Percentiles rank a stretch among this genome's conserved stretches.
These are phyloP conservation scores for Myoxocephalus aenaeus DNA, from an alignment of 2,797 vertebrate species.

Conservation along the genomic window DNA sequence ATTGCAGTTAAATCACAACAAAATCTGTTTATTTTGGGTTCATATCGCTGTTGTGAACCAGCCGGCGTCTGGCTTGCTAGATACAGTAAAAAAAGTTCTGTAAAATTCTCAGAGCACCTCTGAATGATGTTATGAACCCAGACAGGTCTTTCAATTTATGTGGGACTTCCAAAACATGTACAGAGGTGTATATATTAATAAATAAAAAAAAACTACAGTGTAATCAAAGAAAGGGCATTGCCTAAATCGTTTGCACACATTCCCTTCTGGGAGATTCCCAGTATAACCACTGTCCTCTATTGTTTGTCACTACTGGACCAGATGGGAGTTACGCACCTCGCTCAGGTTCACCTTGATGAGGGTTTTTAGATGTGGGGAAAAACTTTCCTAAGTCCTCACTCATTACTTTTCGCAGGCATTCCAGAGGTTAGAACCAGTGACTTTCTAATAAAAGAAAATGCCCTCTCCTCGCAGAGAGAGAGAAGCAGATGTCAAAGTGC, in stretches of 20 bases:
- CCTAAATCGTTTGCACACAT: not conserved
- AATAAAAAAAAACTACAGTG: not conserved
- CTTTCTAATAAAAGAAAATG: not conserved
- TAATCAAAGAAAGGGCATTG: not conserved
- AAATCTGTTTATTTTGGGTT: not conserved
- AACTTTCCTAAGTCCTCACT: not conserved
- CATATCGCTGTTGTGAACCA: not conserved
- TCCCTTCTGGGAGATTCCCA: constrained; percentile 6
- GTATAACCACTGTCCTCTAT: constrained; percentile 12
- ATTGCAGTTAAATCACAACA: no score
- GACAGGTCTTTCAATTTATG: not conserved
- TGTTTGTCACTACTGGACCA: constrained; percentile 4
- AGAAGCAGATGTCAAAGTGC: constrained; percentile 32
- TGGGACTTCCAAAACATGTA: not conserved
- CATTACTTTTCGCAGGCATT: constrained; percentile 9
- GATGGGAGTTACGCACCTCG: not conserved
- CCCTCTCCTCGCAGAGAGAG: not conserved
- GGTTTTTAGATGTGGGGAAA: not conserved
- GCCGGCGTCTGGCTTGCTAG: not conserved
- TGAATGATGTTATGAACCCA: not conserved
- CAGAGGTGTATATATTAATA: not conserved
- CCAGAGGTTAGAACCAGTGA: constrained; percentile 3
- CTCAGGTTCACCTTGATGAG: constrained; percentile 28
- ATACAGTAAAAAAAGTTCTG: not conserved
- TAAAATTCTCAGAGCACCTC: not conserved